Percentiles rank a stretch among this genome's conserved stretches.
Evolutionary conservation across 2,797 vertebrate genomes (phyloP).

Genomic region (Varecia variegata): DNA sequence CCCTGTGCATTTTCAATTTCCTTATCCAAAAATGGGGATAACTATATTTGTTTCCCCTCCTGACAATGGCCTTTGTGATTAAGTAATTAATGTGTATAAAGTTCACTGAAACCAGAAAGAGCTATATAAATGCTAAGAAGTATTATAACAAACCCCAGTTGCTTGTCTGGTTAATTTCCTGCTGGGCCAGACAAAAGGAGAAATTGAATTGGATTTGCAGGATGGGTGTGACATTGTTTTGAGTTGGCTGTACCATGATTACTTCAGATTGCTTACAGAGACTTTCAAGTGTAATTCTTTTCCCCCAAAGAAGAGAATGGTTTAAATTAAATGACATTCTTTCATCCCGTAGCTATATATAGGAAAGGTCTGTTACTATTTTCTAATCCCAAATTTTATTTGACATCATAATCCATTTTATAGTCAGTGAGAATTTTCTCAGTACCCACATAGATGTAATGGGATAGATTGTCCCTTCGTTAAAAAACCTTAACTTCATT

Average conservation of each 20-base stretch:
- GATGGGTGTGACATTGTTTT: neutral
- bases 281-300: neutral
- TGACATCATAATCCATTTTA: neutral
- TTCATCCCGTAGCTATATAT: neutral
- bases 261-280: slow-evolving; percentile 32
- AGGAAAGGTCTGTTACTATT: neutral
- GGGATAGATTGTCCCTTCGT: neutral
- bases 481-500: neutral
- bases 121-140: slow-evolving; percentile 14
- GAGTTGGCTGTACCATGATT: neutral
- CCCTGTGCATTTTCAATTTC: slow-evolving; percentile 49
- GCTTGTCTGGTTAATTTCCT: slow-evolving; percentile 63
- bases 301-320: neutral
- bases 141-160: slow-evolving; percentile 35
- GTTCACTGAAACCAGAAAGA: slow-evolving; percentile 46
- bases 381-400: slow-evolving; percentile 21
- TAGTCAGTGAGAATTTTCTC: neutral
- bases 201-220: neutral
- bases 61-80: slow-evolving; percentile 1
- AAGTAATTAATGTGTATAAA: slow-evolving; percentile 42
- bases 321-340: slow-evolving; percentile 20
- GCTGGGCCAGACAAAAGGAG: slow-evolving; percentile 22
- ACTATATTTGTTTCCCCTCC: neutral
- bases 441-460: neutral
- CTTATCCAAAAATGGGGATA: slow-evolving; percentile 41